Evolutionary conservation across 2,888 invertebrate species (phyloP).

Genomic region (Scrobipalpa atriplicella): DNA sequence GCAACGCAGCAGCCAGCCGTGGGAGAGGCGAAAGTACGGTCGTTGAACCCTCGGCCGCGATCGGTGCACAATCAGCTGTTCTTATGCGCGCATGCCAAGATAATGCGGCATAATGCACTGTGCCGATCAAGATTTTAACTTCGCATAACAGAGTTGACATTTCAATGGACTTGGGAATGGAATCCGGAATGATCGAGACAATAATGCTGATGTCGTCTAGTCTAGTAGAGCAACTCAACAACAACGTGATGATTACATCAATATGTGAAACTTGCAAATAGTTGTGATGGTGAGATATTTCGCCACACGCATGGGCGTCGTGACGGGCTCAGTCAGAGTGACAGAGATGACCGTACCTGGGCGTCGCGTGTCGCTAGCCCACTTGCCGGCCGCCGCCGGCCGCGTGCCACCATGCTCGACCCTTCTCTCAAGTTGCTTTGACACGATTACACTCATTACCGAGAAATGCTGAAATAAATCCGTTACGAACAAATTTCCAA

Average conservation of each 20-base stretch:
- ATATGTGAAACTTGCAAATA: constrained; percentile 53
- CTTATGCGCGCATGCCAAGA: constrained; percentile 55
- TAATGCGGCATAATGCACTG: constrained; percentile 46
- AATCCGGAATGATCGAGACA: constrained; percentile 27
- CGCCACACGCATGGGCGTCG: constrained; percentile 44
- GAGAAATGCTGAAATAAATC: constrained; percentile 34
- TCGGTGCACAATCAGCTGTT: constrained; percentile 77
- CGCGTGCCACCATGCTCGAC: constrained; percentile 61
- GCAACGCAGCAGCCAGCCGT: constrained; percentile 66
- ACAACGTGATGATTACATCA: constrained; percentile 51
- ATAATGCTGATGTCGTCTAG: constrained; percentile 30
- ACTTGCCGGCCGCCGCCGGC: constrained; percentile 52
- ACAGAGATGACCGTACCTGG: constrained; percentile 49
- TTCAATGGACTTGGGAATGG: constrained; percentile 31
- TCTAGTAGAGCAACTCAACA: not conserved
- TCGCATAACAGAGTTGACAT: constrained; percentile 27
- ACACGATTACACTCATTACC: constrained; percentile 49
- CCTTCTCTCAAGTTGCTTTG: constrained; percentile 58
- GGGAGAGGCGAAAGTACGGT: constrained; percentile 80
- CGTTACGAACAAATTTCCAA: not conserved
- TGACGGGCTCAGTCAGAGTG: constrained; percentile 34
- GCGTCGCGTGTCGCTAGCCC: constrained; percentile 59
- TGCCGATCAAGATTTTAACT: constrained; percentile 33
- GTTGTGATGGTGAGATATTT: constrained; percentile 48
- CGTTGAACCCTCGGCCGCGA: constrained; percentile 69